A percentile compares a stretch with the other conserved stretches of the same genome.
phyloP scores from a whole-genome alignment of 2,797 vertebrate species.

The Tangara arthus region DNA sequence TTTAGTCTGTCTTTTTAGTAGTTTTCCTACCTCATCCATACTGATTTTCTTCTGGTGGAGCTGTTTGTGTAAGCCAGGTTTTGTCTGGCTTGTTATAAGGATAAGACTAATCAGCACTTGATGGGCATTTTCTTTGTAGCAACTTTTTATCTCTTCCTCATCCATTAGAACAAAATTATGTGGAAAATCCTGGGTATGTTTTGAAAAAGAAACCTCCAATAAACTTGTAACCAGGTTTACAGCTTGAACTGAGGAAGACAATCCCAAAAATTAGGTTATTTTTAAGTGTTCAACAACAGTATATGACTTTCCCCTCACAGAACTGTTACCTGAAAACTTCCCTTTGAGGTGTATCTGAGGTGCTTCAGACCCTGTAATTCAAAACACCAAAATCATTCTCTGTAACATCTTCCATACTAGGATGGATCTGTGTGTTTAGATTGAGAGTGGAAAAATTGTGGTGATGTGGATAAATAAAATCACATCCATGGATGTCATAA shows the following conservation, averaged over 20 bases:
- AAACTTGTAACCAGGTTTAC: not conserved
- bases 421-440: not conserved
- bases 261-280: not conserved
- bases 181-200: not conserved
- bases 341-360: not conserved
- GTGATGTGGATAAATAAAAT: not conserved
- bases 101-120: not conserved
- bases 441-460: not conserved
- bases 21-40: not conserved
- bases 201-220: not conserved
- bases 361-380: not conserved
- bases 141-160: not conserved
- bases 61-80: not conserved
- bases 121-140: not conserved
- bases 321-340: not conserved
- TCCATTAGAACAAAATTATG: not conserved
- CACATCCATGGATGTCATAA: not conserved
- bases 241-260: not conserved
- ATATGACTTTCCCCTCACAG: not conserved
- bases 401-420: not conserved
- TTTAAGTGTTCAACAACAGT: not conserved
- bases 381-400: not conserved
- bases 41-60: not conserved
- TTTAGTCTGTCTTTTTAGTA: not conserved
- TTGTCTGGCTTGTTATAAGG: not conserved